These are phyloP conservation scores for Ceratina australensis DNA, from an alignment of 1,140 invertebrate species.

Conservation along the genomic window DNA sequence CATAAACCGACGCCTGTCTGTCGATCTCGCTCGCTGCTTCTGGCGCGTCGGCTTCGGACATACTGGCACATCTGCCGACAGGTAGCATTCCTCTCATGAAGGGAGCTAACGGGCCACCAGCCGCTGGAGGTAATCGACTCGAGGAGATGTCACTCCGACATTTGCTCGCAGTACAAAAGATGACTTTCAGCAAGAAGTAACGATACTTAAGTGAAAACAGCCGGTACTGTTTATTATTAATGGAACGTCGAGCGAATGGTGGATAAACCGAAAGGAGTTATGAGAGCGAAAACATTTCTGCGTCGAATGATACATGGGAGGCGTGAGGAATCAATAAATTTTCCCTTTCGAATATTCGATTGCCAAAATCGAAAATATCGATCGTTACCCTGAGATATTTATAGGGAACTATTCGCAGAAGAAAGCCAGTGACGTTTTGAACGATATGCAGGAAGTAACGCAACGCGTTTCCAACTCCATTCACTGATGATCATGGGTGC, in stretches of 20 bases:
- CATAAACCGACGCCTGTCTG: slow-evolving; percentile 72
- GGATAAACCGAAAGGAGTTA: too few species aligned
- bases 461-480: slow-evolving; percentile 12
- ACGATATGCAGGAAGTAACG: slow-evolving; percentile 34
- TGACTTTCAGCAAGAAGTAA: too few species aligned
- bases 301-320: neutral
- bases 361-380: neutral
- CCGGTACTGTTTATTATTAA: too few species aligned
- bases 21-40: slow-evolving; percentile 73
- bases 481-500: slow-evolving; percentile 16
- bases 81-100: neutral
- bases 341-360: neutral
- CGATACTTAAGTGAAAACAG: too few species aligned
- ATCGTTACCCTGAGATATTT: neutral
- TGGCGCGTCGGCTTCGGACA: slow-evolving; percentile 74
- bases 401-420: neutral
- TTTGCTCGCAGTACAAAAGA: too few species aligned
- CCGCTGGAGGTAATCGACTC: neutral
- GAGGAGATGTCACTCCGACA: too few species aligned
- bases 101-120: neutral
- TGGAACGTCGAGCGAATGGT: too few species aligned
- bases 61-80: slow-evolving; percentile 75
- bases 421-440: neutral
- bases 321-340: neutral
- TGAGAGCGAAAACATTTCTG: too few species aligned